These are phyloP conservation scores for Quadroppia sp. DNA, from an alignment of 2,888 invertebrate genomes.

Conservation along the genomic window DNA sequence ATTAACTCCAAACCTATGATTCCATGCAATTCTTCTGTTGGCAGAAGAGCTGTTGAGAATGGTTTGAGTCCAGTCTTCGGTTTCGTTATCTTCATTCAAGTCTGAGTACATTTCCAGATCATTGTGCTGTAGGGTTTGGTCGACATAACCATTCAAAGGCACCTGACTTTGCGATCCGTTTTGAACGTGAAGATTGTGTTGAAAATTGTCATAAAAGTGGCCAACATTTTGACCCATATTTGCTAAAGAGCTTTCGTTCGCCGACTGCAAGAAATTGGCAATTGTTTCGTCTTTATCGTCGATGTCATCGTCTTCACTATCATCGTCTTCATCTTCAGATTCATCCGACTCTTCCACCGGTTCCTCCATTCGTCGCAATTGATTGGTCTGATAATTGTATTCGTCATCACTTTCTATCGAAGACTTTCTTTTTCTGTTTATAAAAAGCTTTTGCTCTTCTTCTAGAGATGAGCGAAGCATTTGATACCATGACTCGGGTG, in stretches of 20 bases:
- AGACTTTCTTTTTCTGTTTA: conserved; percentile 42
- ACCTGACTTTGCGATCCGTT: conserved; percentile 26
- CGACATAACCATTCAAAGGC: conserved; percentile 32
- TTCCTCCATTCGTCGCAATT: conserved; percentile 18
- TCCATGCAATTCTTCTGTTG: conserved; percentile 33
- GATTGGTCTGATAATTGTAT: background rate
- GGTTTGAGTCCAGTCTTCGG: conserved; percentile 22
- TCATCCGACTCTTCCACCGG: conserved; percentile 28
- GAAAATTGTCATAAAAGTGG: conserved; percentile 25
- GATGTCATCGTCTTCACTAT: conserved; percentile 28
- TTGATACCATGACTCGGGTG: conserved; percentile 45
- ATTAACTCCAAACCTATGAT: conserved; percentile 15
- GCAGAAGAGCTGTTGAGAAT: conserved; percentile 31
- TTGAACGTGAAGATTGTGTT: conserved; percentile 12
- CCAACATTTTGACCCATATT: conserved; percentile 13
- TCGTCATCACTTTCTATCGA: conserved; percentile 39
- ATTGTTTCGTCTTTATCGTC: conserved; percentile 30
- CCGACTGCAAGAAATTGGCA: conserved; percentile 3
- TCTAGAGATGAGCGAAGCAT: conserved; percentile 28
- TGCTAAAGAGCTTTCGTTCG: background rate
- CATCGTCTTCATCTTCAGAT: conserved; percentile 29
- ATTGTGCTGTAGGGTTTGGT: conserved; percentile 17
- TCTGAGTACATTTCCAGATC: conserved; percentile 32
- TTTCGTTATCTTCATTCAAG: conserved; percentile 26
- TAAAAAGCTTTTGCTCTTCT: conserved; percentile 32